Conservation (phyloP, 2,113 vertebrate species). For the Callorhinus ursinus region DNA sequence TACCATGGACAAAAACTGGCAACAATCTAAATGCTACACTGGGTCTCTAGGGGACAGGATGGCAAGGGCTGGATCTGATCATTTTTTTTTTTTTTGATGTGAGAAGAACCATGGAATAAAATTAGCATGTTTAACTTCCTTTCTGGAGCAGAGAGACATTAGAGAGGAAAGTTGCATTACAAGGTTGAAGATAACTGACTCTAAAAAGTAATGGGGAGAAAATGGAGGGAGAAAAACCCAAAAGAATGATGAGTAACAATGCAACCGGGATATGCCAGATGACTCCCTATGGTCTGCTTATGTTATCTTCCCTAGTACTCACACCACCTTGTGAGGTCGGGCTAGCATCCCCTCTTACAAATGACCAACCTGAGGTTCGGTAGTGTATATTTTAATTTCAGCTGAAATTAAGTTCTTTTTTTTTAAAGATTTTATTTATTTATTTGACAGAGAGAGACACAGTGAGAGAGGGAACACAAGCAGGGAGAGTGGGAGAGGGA, state of each 20-base stretch:
- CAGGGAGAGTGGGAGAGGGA: too few relatives aligned
- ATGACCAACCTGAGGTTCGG: not conserved
- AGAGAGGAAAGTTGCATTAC: not conserved
- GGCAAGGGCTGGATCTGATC: fast-evolving
- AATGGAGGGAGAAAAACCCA: fast-evolving
- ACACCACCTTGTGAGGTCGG: not conserved
- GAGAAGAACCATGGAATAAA: not conserved
- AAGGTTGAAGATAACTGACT: not conserved
- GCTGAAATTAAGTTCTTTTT: not conserved
- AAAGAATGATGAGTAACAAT: not conserved
- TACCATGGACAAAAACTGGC: not conserved
- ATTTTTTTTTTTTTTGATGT: not conserved
- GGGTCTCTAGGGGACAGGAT: fast-evolving
- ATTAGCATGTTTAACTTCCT: not conserved
- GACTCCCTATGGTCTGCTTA: not conserved
- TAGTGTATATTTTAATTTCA: not conserved
- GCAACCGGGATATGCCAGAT: not conserved
- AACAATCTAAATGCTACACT: not conserved
- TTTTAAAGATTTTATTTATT: too few relatives aligned
- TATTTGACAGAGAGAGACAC: too few relatives aligned
- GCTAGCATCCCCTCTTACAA: not conserved
- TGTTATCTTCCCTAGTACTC: not conserved
- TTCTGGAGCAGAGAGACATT: not conserved
- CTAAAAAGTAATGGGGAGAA: not conserved
- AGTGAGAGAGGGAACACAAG: too few relatives aligned